A percentile compares a stretch with the other conserved stretches of the same genome.
Conservation (phyloP, 1,140 invertebrate genomes). For the Scaptomyza pallida region DNA sequence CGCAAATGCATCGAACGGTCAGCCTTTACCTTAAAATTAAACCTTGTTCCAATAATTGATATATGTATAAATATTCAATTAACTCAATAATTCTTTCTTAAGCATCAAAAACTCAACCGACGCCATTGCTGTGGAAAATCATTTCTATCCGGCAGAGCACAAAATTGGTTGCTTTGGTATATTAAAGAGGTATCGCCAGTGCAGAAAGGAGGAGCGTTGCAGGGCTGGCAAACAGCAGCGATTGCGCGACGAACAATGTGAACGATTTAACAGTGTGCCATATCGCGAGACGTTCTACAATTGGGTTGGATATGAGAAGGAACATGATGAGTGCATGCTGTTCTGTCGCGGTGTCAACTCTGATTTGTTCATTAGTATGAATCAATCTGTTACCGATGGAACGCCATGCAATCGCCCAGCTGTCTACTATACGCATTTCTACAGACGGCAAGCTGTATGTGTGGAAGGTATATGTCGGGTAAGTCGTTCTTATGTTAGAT, state of each 20-base stretch:
- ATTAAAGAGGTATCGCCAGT: constrained; percentile 88
- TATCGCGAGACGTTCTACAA: constrained; percentile 91
- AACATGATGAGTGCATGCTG: constrained; percentile 87
- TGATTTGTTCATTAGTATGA: constrained; percentile 93
- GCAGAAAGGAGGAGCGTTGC: constrained; percentile 88
- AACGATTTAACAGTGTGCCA: constrained; percentile 90
- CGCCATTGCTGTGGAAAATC: constrained; percentile 19
- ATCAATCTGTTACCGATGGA: constrained; percentile 92
- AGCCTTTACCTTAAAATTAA: not conserved
- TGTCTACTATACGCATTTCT: constrained; percentile 83
- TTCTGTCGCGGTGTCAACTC: constrained; percentile 92
- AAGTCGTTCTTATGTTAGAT: constrained; percentile 77
- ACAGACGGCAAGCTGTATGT: constrained; percentile 88
- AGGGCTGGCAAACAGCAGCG: constrained; percentile 40
- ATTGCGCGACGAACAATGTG: constrained; percentile 61
- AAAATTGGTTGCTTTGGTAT: constrained; percentile 86
- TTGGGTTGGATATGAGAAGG: constrained; percentile 93
- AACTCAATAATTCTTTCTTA: not conserved
- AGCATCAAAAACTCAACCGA: constrained; percentile 49
- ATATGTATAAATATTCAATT: not conserved
- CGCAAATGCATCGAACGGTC: constrained; percentile 65
- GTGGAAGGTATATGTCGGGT: constrained; percentile 94
- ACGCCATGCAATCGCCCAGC: constrained; percentile 89
- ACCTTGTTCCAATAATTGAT: not conserved
- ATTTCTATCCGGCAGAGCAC: constrained; percentile 64